A percentile compares a stretch with the other conserved stretches of the same genome.
Conservation (phyloP, 2,888 invertebrate species). For the Ophioninae sp. region DNA sequence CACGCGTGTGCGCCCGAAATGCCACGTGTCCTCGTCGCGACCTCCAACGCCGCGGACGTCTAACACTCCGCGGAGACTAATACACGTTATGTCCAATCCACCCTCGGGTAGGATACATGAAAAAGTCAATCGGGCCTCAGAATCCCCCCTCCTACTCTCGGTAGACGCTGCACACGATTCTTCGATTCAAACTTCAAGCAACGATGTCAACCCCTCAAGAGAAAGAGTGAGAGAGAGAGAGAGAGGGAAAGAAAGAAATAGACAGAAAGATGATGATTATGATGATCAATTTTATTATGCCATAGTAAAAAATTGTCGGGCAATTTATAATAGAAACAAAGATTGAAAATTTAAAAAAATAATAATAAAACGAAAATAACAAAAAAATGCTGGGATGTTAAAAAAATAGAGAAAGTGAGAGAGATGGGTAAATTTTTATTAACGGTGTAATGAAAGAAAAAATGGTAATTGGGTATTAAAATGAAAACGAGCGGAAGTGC, state of each 20-base stretch:
- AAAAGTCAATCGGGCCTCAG: slow-evolving; percentile 41
- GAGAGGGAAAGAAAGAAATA: no score
- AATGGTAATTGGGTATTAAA: slow-evolving; percentile 1
- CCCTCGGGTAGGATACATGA: slow-evolving; percentile 12
- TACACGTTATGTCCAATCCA: slow-evolving; percentile 34
- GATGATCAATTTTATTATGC: no score
- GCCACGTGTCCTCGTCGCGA: slow-evolving; percentile 53
- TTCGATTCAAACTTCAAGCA: slow-evolving; percentile 15
- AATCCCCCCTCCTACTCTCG: neutral
- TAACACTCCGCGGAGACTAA: slow-evolving; percentile 55
- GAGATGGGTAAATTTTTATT: neutral
- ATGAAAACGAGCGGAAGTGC: neutral
- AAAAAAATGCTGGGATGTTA: no score
- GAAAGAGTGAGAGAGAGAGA: neutral
- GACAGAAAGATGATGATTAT: no score
- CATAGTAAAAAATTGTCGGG: no score
- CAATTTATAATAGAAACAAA: no score
- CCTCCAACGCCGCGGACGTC: slow-evolving; percentile 27
- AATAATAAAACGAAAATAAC: no score
- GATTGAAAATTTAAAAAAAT: no score
- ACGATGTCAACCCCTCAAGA: slow-evolving; percentile 4
- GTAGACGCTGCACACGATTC: slow-evolving; percentile 8
- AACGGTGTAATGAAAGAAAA: neutral
- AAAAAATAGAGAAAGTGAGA: no score
- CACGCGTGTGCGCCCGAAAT: slow-evolving; percentile 7